Base-by-base conservation (phyloP, 2,113 vertebrate species). In the Potamarius usumacintae region DNA sequence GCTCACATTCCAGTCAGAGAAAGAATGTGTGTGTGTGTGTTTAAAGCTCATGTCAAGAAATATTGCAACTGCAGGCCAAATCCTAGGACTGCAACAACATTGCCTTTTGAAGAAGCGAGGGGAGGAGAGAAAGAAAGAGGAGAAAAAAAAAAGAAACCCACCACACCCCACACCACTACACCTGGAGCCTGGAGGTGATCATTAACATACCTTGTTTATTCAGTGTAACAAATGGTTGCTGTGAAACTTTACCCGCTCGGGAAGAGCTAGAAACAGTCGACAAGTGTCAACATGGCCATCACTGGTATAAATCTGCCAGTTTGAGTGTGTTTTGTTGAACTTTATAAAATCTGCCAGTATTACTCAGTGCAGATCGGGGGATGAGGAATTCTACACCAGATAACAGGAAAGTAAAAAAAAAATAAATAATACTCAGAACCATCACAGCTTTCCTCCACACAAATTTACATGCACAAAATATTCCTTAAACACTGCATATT, bases 1-100 rank as follows among this genome's bases (percentile, higher is more conserved):
- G 15, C 34, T 69, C 85, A 82, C 85, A 87, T 63, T 53, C 78
- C 87, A 85, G 72, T 50, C 17, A 84, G 17, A 82, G 69, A 79
- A 77, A 48, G 60, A 82, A 84, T 65, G 65, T 69, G 69, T 27
- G 20, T 55, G 18, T 69, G 69, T 27, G 20, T 65, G 20, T 27
- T 30, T 76, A 27, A 82, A 65, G 69, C 57, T 57, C 71, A 20
- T 42, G 62, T 30, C 50, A 58, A 79, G 62, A 82, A 69, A 53
- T 55, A 9, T 14, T 69, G 48, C 20, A 58, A 69, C 48, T 60
- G 12, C 25, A 85, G 77, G 42, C 50, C 18, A 67, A 34, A 67
- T 42, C 50, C 27, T n/a, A 22, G 53, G 8, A 34, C 34, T 62
- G 9, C 65, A 57, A 77, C 11, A 78, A 52, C 60, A 78, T 6